Evolutionary conservation across 2,888 invertebrate genomes (phyloP).

Genomic region (Pheosia tremula): DNA sequence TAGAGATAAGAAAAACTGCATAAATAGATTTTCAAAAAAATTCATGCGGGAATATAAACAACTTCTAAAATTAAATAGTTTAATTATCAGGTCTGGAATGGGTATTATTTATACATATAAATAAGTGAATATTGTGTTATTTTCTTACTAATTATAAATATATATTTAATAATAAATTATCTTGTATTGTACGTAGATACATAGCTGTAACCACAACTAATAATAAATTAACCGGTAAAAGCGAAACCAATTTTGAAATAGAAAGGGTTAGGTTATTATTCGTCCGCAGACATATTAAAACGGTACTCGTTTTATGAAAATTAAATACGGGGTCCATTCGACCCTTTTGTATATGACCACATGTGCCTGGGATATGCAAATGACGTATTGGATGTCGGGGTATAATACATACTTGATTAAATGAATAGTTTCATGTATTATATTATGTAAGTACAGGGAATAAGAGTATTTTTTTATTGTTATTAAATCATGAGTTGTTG

Average conservation of each 20-base stretch:
- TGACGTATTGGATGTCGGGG: conserved; percentile 73
- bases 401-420: conserved; percentile 66
- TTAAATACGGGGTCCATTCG: conserved; percentile 77
- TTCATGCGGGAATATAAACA: too few relatives aligned
- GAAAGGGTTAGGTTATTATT: conserved; percentile 77
- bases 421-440: conserved; percentile 26
- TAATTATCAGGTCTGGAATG: too few relatives aligned
- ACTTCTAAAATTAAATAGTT: too few relatives aligned
- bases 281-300: conserved; percentile 77
- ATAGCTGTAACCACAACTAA: conserved; percentile 35
- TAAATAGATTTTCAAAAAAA: too few relatives aligned
- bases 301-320: conserved; percentile 80
- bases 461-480: too few relatives aligned
- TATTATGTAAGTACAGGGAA: too few relatives aligned
- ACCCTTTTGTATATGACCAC: conserved; percentile 80
- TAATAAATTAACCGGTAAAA: conserved; percentile 56
- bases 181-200: neutral
- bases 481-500: too few relatives aligned
- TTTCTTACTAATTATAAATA: neutral
- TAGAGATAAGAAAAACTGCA: too few relatives aligned
- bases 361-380: conserved; percentile 82
- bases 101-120: too few relatives aligned
- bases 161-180: neutral
- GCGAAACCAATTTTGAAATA: conserved; percentile 72
- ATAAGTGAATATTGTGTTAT: too few relatives aligned